phyloP scores from a whole-genome alignment of 2,888 invertebrate species.

The Agonopterix subpropinquella region DNA sequence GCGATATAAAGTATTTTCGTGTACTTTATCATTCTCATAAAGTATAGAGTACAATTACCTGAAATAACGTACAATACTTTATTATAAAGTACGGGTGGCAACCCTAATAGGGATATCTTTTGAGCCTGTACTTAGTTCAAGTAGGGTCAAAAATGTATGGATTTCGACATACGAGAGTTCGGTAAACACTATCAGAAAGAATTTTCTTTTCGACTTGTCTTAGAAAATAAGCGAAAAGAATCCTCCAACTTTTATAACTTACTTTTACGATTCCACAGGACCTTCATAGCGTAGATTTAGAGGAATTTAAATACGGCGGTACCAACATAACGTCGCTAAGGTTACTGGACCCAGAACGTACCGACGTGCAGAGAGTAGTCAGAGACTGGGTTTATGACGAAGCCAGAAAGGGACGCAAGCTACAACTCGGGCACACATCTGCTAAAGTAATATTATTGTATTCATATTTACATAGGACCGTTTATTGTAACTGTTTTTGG shows the following conservation, averaged over 20 bases:
- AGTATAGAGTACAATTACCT: no score
- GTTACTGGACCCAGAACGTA: slow-evolving; percentile 88
- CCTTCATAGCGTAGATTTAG: slow-evolving; percentile 92
- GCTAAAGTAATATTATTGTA: slow-evolving; percentile 61
- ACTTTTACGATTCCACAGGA: slow-evolving; percentile 75
- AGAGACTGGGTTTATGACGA: slow-evolving; percentile 88
- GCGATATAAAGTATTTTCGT: no score
- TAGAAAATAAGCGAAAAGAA: neutral
- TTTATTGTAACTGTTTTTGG: neutral
- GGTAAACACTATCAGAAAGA: no score
- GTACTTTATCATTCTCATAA: no score
- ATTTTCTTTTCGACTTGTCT: no score
- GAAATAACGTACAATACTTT: no score
- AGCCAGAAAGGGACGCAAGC: slow-evolving; percentile 78
- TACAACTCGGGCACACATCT: slow-evolving; percentile 75
- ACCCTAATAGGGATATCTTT: no score
- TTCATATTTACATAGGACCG: slow-evolving; percentile 3
- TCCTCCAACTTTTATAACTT: neutral
- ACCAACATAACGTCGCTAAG: slow-evolving; percentile 97
- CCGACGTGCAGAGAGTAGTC: slow-evolving; percentile 86
- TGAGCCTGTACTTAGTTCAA: no score
- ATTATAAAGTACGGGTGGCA: no score
- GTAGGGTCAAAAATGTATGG: no score
- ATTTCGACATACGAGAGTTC: no score
- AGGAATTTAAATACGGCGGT: slow-evolving; percentile 95